Conservation (phyloP, 2,797 vertebrate species). For the Myotis planiceps region DNA sequence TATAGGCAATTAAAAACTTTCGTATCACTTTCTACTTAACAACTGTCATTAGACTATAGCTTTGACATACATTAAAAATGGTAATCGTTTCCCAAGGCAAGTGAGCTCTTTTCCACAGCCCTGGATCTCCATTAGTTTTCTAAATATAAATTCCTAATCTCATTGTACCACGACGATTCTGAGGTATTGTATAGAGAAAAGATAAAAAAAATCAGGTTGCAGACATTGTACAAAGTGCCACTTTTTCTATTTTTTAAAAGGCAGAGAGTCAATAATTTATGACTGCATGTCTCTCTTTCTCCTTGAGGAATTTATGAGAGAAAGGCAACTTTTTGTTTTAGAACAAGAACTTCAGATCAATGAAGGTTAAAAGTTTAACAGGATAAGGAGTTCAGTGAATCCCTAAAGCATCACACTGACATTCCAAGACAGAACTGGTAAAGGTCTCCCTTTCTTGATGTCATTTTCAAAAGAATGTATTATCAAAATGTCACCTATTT, state of each 20-base stretch:
- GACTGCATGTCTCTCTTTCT: slow-evolving; percentile 22
- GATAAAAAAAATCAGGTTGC: slow-evolving; percentile 55
- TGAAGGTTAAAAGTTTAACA: slow-evolving; percentile 64
- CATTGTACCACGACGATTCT: slow-evolving; percentile 17
- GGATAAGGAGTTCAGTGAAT: slow-evolving; percentile 36
- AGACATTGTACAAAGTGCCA: slow-evolving; percentile 9
- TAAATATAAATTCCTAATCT: slow-evolving; percentile 17
- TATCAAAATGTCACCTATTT: slow-evolving; percentile 70
- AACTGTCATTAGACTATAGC: not conserved
- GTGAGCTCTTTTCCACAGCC: not conserved
- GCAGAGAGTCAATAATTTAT: slow-evolving; percentile 75
- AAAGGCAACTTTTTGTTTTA: slow-evolving; percentile 40
- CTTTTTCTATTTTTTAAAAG: slow-evolving; percentile 49
- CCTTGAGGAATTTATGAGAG: slow-evolving; percentile 61
- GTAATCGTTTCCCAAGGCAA: not conserved
- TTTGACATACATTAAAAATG: not conserved
- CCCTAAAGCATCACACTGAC: slow-evolving; percentile 55
- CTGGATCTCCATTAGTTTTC: not conserved
- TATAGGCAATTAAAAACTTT: not conserved
- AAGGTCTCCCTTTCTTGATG: slow-evolving; percentile 66
- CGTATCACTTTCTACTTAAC: not conserved
- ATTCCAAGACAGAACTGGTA: slow-evolving; percentile 59
- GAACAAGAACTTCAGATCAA: slow-evolving; percentile 68
- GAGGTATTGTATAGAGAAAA: slow-evolving; percentile 25
- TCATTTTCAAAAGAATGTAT: slow-evolving; percentile 57